A percentile compares a stretch with the other conserved stretches of the same genome.
Conservation (phyloP, 2,797 vertebrate species). For the Pogoniulus pusillus region DNA sequence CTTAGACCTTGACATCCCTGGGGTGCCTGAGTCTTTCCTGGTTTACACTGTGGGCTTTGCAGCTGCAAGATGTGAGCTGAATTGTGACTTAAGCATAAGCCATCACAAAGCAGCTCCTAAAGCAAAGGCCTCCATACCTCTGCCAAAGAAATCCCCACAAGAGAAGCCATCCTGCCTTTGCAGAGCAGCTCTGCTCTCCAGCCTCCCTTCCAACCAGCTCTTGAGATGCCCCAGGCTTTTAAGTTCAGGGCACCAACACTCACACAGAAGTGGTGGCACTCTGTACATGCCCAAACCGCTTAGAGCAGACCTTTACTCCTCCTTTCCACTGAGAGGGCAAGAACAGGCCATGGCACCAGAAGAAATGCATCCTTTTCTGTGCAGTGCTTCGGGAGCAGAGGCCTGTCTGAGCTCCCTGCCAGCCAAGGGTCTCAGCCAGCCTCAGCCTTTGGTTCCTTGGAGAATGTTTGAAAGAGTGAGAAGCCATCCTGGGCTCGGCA, state of each 20-base stretch:
- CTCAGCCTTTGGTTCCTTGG: constrained; percentile 78
- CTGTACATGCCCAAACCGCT: background rate
- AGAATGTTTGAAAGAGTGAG: constrained; percentile 84
- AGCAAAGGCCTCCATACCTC: background rate
- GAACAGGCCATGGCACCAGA: background rate
- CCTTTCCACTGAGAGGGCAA: background rate
- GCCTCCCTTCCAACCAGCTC: background rate
- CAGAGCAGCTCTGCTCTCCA: background rate
- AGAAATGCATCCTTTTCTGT: constrained; percentile 26
- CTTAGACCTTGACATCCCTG: background rate
- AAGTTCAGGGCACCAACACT: background rate
- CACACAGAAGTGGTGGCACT: background rate
- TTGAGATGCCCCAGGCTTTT: background rate
- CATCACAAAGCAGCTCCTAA: background rate
- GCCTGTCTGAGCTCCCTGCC: constrained; percentile 49
- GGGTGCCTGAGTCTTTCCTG: background rate
- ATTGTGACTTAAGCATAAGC: background rate
- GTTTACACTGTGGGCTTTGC: background rate
- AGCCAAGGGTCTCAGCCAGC: constrained; percentile 34
- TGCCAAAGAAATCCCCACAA: background rate
- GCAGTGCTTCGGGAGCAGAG: background rate
- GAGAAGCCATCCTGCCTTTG: background rate
- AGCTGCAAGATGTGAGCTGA: background rate
- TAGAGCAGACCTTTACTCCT: background rate
- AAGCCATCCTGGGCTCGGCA: constrained; percentile 84